phyloP scores from a whole-genome alignment of 37 sponge, comb jelly and placozoan species.

The Halisarca cf. caerulea region DNA sequence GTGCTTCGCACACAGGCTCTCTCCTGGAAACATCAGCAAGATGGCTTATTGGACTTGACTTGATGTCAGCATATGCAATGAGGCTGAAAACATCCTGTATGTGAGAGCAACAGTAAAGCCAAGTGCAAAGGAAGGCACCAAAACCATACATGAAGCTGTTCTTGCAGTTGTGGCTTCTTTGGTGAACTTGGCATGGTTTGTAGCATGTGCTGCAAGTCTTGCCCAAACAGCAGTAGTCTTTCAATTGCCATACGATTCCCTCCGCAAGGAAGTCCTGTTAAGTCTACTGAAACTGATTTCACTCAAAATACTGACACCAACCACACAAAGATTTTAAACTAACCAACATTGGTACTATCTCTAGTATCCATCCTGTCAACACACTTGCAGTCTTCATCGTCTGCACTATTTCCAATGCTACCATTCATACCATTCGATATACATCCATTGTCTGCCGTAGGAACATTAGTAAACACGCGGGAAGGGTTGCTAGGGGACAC shows the following conservation, averaged over 20 bases:
- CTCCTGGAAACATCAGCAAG: constrained; percentile 79
- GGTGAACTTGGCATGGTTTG: neutral
- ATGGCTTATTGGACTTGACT: constrained; percentile 82
- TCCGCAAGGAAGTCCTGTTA: constrained; percentile 36
- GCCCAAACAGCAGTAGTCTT: constrained; percentile 73
- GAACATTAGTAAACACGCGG: neutral
- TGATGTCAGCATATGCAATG: constrained; percentile 91
- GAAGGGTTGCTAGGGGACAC: neutral
- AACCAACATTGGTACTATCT: no score
- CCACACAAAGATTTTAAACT: no score
- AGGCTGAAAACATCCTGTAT: constrained; percentile 93
- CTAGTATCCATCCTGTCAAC: no score
- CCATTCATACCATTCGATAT: constrained; percentile 32
- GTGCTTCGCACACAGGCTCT: constrained; percentile 81
- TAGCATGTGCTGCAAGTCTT: constrained; percentile 63
- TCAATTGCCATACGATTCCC: constrained; percentile 49
- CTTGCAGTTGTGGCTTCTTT: constrained; percentile 39
- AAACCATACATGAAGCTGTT: constrained; percentile 45
- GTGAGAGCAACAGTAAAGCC: constrained; percentile 11
- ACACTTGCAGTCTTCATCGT: neutral
- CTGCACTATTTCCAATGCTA: neutral
- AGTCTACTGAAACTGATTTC: neutral
- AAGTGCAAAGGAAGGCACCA: neutral
- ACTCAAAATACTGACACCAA: no score
- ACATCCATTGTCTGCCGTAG: constrained; percentile 3